Percentiles rank a stretch among this genome's conserved stretches.
These are phyloP conservation scores for Kryptopterus vitreolus DNA, from an alignment of 2,797 vertebrate species.

Conservation along the genomic window DNA sequence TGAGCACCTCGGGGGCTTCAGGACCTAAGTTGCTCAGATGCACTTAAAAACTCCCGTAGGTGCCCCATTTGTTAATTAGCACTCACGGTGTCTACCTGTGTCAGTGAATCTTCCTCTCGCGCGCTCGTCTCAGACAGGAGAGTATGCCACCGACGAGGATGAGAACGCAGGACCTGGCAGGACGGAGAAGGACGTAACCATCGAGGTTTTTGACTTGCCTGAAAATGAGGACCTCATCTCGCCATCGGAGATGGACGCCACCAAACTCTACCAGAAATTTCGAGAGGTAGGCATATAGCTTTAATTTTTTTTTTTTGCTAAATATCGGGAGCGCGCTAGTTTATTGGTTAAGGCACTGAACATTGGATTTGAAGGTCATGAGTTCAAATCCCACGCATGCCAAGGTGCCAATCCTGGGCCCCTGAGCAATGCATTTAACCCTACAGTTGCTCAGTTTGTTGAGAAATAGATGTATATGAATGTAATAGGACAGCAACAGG, in stretches of 20 bases:
- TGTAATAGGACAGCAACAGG: too few species aligned
- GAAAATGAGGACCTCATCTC: constrained; percentile 94
- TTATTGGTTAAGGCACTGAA: too few species aligned
- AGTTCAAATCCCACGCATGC: too few species aligned
- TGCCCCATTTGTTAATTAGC: constrained; percentile 18
- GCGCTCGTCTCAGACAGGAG: constrained; percentile 82
- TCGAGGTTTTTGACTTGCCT: constrained; percentile 95
- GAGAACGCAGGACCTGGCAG: constrained; percentile 81
- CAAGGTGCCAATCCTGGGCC: too few species aligned
- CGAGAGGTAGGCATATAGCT: constrained; percentile 81
- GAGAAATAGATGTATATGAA: too few species aligned
- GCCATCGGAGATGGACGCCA: constrained; percentile 88
- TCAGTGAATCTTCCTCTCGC: not conserved
- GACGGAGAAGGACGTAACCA: constrained; percentile 83
- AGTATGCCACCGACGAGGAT: constrained; percentile 97
- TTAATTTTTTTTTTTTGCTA: not conserved
- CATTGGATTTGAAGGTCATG: too few species aligned
- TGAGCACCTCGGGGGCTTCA: not conserved
- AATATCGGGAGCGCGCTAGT: too few species aligned
- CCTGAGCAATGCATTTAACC: too few species aligned
- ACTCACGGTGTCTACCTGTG: constrained; percentile 5
- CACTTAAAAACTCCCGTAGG: not conserved
- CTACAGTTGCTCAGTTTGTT: too few species aligned
- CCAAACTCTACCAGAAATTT: constrained; percentile 96
- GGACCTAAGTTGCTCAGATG: constrained; percentile 12